Evolutionary conservation across 2,888 invertebrate genomes (phyloP), one percentile per base, ranked within the genome.

Genomic region (Acanthosepion esculentum): DNA sequence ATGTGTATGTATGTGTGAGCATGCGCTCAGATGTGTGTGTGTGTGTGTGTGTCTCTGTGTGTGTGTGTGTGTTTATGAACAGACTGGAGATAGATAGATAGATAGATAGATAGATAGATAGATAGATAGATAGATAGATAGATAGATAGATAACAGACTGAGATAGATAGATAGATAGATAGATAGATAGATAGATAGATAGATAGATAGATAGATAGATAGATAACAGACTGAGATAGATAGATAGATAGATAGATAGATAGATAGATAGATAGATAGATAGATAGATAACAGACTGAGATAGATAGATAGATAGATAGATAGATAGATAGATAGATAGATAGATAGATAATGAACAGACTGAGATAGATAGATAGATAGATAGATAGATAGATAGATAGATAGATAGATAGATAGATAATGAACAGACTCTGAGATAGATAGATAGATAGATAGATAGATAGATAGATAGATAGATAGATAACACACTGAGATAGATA

Each of bases 101-200:
- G 7, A 64, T 50, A 50, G 6, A 64, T 29, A 29, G 26, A 64
- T 64, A 64, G 26, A 64, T 64, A 64, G 5, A 64, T 64, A 6
- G 4, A 29, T 64, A 7, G 26, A 12, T 26, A 29, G 7, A 64
- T 64, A 50, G 50, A 50, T 50, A 15, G 50, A 50, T 29, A 78
- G 78, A 78, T 78, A 78, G 78, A 78, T 78, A 78, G 78, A 78
- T 78, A 64, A n/a, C n/a, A n/a, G n/a, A n/a, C n/a, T n/a, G n/a
- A n/a, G 15, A 64, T 64, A 64, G 8, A 64, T 64, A 64, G 4
- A 64, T 64, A 64, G 7, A 64, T 50, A 50, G 6, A 64, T 29
- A 29, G 26, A 64, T 64, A 64, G 26, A 64, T 64, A 64, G 5
- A 64, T 64, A 6, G 4, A 29, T 64, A 7, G 26, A 12, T 26